These are phyloP conservation scores for Pan troglodytes DNA, from an alignment of 2,113 vertebrate species.

Conservation along the genomic window NHGRI_mPanTro3-v2.1_pri NC_072403.2:32609001-32609500, in stretches of 20 bases:
- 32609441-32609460: not conserved
- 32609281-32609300: not conserved
- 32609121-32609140: too few relatives aligned
- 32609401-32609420: not conserved
- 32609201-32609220: too few relatives aligned
- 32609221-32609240: too few relatives aligned
- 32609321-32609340: not conserved
- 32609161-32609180: too few relatives aligned
- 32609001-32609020: too few relatives aligned
- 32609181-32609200: too few relatives aligned
- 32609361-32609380: not conserved
- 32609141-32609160: too few relatives aligned
- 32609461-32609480: not conserved
- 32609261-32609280: not conserved
- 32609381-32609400: not conserved
- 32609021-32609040: too few relatives aligned
- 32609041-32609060: too few relatives aligned
- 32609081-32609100: too few relatives aligned
- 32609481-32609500: not conserved
- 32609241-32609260: not conserved
- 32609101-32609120: too few relatives aligned
- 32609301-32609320: not conserved
- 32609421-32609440: not conserved
- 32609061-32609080: too few relatives aligned
- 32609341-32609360: not conserved